Base-by-base conservation (phyloP, 2,888 invertebrate genomes). In the Busseola fusca region DNA sequence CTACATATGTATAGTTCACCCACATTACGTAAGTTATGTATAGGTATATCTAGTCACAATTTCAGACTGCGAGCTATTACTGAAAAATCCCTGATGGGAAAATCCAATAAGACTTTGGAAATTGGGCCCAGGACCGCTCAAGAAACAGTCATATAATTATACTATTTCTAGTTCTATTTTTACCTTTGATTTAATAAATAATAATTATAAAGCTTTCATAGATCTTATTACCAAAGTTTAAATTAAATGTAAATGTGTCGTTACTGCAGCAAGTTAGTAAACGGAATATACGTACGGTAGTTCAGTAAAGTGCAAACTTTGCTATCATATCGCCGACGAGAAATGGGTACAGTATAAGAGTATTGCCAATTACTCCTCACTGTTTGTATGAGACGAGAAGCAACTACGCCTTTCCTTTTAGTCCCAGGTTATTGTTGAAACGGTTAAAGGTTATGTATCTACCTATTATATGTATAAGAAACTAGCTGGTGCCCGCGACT, bases 221-320 rank as follows among this genome's bases (percentile, higher is more conserved):
- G 25, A 68, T 62, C 16, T 45, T 42, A 72, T 50, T 54, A 34
- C 40, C 67, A 57, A 62, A 64, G 58, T 73, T 57, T 30, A 68
- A 69, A 81, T 56, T 65, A 48, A 57, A 68, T 65, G n/a, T 59
- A 78, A 68, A 77, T 82, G 78, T 81, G 72, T 73, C 78, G 68
- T 82, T 64, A 73, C 65, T 82, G 59, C 78, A 67, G 59, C 54
- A 63, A 72, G 65, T 65, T 66, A 57, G 34, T 69, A 57, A 81
- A 81, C 69, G 64, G 80, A 56, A 69, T 64, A 42, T 77, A 76
- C 54, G 52, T 78, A 60, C 56, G 63, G 25, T 56, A 81, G 73
- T 78, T 81, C 65, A 77, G 56, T 52, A 68, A 81, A 79, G 82
- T 82, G 82, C 78, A 81, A 79, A 79, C 78, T 79, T 81, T 69